phyloP scores from a whole-genome alignment of 2,797 vertebrate genomes.

The Pempheris klunzingeri region DNA sequence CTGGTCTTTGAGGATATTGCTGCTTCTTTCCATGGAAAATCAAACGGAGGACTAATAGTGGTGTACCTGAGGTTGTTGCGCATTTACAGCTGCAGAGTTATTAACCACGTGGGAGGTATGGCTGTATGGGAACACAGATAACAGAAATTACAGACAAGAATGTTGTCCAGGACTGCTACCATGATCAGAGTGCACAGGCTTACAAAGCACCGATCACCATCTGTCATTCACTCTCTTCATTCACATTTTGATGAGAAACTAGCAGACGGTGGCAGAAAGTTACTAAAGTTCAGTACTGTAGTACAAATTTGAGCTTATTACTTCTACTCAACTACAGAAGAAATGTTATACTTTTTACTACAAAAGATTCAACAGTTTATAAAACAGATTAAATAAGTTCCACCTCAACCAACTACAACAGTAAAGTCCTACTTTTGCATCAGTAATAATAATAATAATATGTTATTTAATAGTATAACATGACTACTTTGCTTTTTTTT shows the following conservation, averaged over 20 bases:
- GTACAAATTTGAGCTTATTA: no score
- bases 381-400: background rate
- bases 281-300: background rate
- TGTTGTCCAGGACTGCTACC: background rate
- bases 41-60: constrained; percentile 1
- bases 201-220: background rate
- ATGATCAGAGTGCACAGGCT: background rate
- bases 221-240: background rate
- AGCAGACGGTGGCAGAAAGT: background rate
- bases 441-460: background rate
- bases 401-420: background rate
- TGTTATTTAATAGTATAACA: no score
- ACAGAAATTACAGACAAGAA: constrained; percentile 41
- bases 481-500: no score
- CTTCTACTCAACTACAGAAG: no score
- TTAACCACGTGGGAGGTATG: constrained; percentile 31
- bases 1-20: constrained; percentile 35
- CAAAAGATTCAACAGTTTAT: background rate
- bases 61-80: constrained; percentile 67
- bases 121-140: constrained; percentile 70
- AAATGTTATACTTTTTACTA: background rate
- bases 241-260: background rate
- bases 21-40: constrained; percentile 33
- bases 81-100: constrained; percentile 29
- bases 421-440: background rate